Base-by-base conservation (phyloP, 2,888 invertebrate species). In the Drosophila fulvimacula region DNA sequence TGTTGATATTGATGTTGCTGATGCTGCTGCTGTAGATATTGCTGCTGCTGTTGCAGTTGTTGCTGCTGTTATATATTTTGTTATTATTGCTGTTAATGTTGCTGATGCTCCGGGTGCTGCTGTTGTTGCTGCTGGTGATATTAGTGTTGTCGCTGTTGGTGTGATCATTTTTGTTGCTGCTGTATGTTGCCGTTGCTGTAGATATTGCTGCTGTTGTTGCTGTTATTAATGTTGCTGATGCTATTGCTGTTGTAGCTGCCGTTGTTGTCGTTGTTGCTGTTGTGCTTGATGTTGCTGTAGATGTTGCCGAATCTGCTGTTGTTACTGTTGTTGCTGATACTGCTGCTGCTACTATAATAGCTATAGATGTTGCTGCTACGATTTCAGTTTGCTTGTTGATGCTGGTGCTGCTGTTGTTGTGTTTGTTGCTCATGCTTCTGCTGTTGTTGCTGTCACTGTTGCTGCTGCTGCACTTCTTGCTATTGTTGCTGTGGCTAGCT, bases 71-170 rank as follows among this genome's bases (percentile, higher is more conserved):
- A 7, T n/a, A n/a, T 15, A 9, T 27, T 11, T 9, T 30, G 13
- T 1, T 9, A 9, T 0, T 24, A 73, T 59, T 81, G 70, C 36
- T 69, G 65, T 42, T 41, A 32, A n/a, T 55, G 48, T 39, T 57
- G 27, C 32, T 46, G 32, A 9, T 30, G 24, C 4, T 24, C 3
- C 24, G 2, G 4, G 24, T 27, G n/a, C 3, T 48, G 30, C 11
- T 48, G 13, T 11, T 48, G 49, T 7, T 38, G 38, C 32, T 19
- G 19, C n/a, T 24, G 66, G 74, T 62, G 32, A 27, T 67, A 46
- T 30, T 24, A 64, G 74, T 62, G 32, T 34, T 67, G 48, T 30
- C 49, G 32, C 21, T 56, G 44, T n/a, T n/a, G n/a, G n/a, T n/a
- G n/a, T n/a, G n/a, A n/a, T n/a, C n/a, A n/a, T n/a, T n/a, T n/a